Evolutionary conservation across 1,140 invertebrate species (phyloP).

Genomic region (Halictus rubicundus): DNA sequence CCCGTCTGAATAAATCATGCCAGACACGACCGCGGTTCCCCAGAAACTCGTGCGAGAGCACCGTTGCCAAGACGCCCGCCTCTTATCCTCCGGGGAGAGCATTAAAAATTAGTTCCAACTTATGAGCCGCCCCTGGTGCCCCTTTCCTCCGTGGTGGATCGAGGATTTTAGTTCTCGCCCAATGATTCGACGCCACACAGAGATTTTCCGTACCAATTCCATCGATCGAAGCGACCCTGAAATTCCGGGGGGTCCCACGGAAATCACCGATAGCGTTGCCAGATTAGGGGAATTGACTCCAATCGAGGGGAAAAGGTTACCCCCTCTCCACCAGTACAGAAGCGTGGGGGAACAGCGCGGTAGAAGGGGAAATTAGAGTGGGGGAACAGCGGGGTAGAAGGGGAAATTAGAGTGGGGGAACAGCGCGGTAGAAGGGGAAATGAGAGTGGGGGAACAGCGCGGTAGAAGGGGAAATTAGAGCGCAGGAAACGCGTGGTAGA

Average conservation of each 20-base stretch:
- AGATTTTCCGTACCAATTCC: background rate
- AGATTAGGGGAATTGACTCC: too few relatives aligned
- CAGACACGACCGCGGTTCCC: slow-evolving; percentile 28
- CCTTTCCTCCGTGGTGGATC: background rate
- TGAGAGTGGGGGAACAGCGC: too few relatives aligned
- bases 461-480: too few relatives aligned
- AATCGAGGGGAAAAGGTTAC: too few relatives aligned
- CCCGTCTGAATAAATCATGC: slow-evolving; percentile 58
- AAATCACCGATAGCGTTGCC: too few relatives aligned
- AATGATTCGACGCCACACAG: background rate
- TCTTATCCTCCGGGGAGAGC: slow-evolving; percentile 32
- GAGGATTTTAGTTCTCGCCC: slow-evolving; percentile 13
- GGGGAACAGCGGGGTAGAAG: too few relatives aligned
- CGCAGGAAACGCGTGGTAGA: too few relatives aligned
- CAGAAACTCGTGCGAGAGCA: slow-evolving; percentile 6
- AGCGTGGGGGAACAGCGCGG: too few relatives aligned
- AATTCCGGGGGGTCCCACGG: background rate
- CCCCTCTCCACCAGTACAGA: too few relatives aligned
- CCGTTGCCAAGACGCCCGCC: slow-evolving; percentile 16
- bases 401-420: too few relatives aligned
- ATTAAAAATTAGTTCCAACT: slow-evolving; percentile 62
- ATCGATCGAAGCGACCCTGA: background rate
- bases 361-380: too few relatives aligned
- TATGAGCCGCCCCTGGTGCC: slow-evolving; percentile 33
- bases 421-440: too few relatives aligned